Conservation (phyloP, 2,888 invertebrate species). For the Biston betularia region DNA sequence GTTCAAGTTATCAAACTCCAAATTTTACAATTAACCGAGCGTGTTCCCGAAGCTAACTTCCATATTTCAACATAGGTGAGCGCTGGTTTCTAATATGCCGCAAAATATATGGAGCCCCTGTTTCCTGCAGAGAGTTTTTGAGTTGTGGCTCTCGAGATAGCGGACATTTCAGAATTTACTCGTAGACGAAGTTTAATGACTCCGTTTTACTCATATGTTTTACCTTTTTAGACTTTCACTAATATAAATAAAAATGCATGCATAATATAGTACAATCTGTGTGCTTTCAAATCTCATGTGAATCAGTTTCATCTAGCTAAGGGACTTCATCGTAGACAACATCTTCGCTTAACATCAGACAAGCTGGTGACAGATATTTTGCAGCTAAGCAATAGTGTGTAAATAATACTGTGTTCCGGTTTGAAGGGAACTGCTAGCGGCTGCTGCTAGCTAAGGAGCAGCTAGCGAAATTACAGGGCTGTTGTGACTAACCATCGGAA, state of each 20-base stretch:
- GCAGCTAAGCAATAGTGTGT: too few species aligned
- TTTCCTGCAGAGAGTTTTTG: conserved; percentile 57
- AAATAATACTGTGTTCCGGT: too few species aligned
- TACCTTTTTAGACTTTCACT: background rate
- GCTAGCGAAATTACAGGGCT: too few species aligned
- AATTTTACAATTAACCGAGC: conserved; percentile 75
- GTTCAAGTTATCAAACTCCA: conserved; percentile 71
- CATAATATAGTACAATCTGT: too few species aligned
- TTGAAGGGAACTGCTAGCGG: too few species aligned
- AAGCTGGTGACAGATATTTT: too few species aligned
- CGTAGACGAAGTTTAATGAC: background rate
- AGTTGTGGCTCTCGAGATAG: conserved; percentile 52
- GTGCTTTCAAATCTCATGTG: too few species aligned
- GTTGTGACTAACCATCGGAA: too few species aligned
- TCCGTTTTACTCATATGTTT: background rate
- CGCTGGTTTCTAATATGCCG: conserved; percentile 68
- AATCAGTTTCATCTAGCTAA: too few species aligned
- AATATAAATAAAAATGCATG: background rate
- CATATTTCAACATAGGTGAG: conserved; percentile 73
- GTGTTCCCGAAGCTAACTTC: conserved; percentile 62
- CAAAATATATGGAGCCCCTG: conserved; percentile 67
- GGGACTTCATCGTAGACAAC: too few species aligned
- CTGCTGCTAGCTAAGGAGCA: too few species aligned
- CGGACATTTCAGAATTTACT: conserved; percentile 15
- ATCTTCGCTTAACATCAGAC: too few species aligned